phyloP scores from a whole-genome alignment of 2,888 invertebrate genomes.

The Prenolepis imparis region DNA sequence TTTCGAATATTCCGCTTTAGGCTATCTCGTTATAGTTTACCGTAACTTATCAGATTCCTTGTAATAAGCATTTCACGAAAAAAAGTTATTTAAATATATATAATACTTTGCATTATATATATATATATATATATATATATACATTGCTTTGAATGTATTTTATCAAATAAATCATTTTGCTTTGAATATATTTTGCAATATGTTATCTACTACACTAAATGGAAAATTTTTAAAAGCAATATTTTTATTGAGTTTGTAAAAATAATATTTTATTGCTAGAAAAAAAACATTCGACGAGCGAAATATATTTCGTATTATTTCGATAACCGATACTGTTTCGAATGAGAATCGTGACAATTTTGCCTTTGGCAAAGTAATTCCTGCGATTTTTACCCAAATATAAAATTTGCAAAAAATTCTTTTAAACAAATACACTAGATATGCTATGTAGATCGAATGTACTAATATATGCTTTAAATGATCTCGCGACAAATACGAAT shows the following conservation, averaged over 20 bases:
- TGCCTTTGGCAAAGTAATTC: background rate
- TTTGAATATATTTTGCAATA: background rate
- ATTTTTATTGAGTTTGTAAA: background rate
- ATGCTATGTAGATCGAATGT: background rate
- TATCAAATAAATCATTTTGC: background rate
- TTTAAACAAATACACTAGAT: constrained; percentile 23
- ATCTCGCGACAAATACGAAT: background rate
- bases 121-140: too few species aligned
- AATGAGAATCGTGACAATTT: constrained; percentile 4
- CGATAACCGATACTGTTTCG: constrained; percentile 22
- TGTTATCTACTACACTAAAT: background rate
- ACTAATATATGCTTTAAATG: constrained; percentile 14
- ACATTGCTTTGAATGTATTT: background rate
- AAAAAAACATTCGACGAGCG: constrained; percentile 16
- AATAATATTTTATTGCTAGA: constrained; percentile 13
- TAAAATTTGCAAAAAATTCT: constrained; percentile 21
- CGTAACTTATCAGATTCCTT: background rate
- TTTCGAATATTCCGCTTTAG: constrained; percentile 7
- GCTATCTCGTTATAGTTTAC: background rate
- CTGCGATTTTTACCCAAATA: background rate
- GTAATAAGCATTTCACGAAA: background rate
- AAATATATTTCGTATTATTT: constrained; percentile 22
- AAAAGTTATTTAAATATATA: background rate
- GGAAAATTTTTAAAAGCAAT: background rate
- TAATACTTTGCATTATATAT: constrained; percentile 16